A percentile compares a stretch with the other conserved stretches of the same genome.
These are phyloP conservation scores for Trichogramma dendrolimi DNA, from an alignment of 2,888 invertebrate species.

Conservation along the genomic window DNA sequence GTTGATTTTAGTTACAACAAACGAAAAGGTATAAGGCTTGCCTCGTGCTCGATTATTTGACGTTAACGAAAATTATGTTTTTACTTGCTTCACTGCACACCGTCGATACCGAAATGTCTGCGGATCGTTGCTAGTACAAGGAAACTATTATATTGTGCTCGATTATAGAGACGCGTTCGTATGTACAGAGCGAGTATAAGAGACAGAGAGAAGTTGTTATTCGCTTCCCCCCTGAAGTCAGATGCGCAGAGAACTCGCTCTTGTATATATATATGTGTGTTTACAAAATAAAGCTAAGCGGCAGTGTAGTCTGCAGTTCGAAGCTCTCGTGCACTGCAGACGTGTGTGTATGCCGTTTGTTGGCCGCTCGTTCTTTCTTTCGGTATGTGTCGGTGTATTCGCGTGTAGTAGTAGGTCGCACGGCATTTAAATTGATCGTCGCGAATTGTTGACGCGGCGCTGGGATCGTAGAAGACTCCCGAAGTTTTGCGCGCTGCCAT, in stretches of 20 bases:
- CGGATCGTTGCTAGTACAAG: no score
- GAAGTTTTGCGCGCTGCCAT: slow-evolving; percentile 31
- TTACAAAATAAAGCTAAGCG: slow-evolving; percentile 38
- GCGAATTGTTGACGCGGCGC: slow-evolving; percentile 23
- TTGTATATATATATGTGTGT: slow-evolving; percentile 33
- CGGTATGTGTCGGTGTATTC: not conserved
- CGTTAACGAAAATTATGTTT: no score
- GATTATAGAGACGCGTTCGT: no score
- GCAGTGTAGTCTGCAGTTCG: slow-evolving; percentile 10
- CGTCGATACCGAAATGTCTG: no score
- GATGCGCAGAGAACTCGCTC: no score
- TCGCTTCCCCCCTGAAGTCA: no score
- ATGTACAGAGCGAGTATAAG: no score
- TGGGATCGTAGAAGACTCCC: slow-evolving; percentile 25
- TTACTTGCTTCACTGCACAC: no score
- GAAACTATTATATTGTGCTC: no score
- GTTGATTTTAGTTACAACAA: not conserved
- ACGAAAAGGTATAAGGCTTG: no score
- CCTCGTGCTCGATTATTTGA: no score
- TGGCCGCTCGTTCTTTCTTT: not conserved
- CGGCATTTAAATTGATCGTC: slow-evolving; percentile 7
- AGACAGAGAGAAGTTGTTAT: no score
- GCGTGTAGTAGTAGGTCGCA: not conserved
- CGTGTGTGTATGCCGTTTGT: not conserved
- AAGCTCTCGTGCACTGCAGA: not conserved